Conservation (phyloP, 64 coral and sea anemone species). For the Acropora tenuis region DNA sequence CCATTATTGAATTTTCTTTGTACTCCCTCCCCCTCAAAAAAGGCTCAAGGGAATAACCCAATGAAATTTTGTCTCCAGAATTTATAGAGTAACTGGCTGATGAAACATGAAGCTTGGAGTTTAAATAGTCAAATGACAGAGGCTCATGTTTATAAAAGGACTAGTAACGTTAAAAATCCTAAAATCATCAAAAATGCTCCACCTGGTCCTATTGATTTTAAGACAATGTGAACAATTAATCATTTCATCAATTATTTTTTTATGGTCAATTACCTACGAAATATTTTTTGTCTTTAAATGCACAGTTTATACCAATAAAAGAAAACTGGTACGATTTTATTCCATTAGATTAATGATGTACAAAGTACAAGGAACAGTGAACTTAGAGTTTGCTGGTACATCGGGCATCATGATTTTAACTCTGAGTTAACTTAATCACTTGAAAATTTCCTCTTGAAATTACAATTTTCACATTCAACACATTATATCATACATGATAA, state of each 20-base stretch:
- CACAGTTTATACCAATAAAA: neutral
- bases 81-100: too few species aligned
- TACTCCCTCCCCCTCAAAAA: neutral
- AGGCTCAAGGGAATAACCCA: neutral
- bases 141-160: constrained; percentile 1
- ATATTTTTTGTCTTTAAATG: neutral
- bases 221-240: neutral
- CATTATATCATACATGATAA: neutral
- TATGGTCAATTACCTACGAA: neutral
- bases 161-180: neutral
- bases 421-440: too few species aligned
- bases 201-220: constrained; percentile 32
- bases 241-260: neutral
- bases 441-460: neutral
- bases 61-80: neutral
- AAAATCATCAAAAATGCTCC: neutral
- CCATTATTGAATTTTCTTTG: too few species aligned
- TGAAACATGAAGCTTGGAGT: neutral
- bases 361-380: neutral
- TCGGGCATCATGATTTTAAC: too few species aligned
- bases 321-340: neutral
- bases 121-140: constrained; percentile 21
- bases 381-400: too few species aligned
- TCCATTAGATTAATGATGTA: neutral
- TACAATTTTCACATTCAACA: neutral